Evolutionary conservation across 2,113 vertebrate species (phyloP), one percentile per base, ranked within the genome.

Genomic region (Bucco capensis): DNA sequence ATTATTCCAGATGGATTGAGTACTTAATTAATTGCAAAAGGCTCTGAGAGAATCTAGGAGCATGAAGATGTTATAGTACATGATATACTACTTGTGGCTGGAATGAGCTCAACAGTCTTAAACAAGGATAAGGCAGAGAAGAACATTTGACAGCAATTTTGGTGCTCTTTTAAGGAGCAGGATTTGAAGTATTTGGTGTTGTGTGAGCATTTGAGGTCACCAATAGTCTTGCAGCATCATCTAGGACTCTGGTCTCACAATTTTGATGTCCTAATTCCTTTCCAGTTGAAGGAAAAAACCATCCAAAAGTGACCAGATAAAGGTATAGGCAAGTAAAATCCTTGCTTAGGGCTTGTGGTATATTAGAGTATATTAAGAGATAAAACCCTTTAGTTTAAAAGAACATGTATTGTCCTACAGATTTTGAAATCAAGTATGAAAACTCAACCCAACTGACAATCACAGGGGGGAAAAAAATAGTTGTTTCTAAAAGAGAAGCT

Each of bases 281-380:
- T 56, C 40, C 27, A 47, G 14, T 8, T 37, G 19, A 84, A 92
- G 35, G 8, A 81, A 81, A 46, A 75, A 2, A 13, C 4, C 15
- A n/a, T 6, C 3, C 12, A 61, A 81, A 87, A 14, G 5, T 44
- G 35, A 56, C 5, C 6, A 47, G 11, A 35, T 18, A 66, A 60
- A 90, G 11, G 6, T 62, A 44, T 5, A 44, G 30, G 16, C 53
- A 70, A 76, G 25, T 38, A 24, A 31, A 1, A 12, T 24, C 8
- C 33, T 50, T 22, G 27, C 2, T 4, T 38, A 60, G 12, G 6
- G 2, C 5, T 28, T 2, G 7, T 33, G 16, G 1, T 15, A 28
- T 61, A 35, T 57, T 42, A 12, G 5, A 61, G 10, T 5, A 42
- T 42, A 40, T 57, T 38, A 71, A 71, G 15, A 62, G 23, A 19